Conservation (phyloP, 1,140 invertebrate species). For the Papilio glaucus region DNA sequence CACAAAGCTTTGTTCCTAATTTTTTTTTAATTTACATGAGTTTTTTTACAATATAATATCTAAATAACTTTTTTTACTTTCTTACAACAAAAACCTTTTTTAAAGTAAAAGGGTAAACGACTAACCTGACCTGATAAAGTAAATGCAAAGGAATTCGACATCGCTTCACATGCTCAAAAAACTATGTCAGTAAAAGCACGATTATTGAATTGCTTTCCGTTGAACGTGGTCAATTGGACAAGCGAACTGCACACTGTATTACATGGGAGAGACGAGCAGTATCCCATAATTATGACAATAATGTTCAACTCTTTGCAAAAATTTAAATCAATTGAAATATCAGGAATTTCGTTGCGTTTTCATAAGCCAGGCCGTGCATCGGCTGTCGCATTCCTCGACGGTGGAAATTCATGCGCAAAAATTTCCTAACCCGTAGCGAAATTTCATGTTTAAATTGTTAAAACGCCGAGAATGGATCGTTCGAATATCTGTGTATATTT, state of each 20-base stretch:
- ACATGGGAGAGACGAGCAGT: too few species aligned
- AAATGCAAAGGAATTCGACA: too few species aligned
- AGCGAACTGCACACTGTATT: too few species aligned
- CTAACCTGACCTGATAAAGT: too few species aligned
- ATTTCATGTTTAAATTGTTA: constrained; percentile 74
- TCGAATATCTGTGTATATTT: constrained; percentile 52
- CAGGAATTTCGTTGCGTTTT: constrained; percentile 3
- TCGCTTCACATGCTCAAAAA: too few species aligned
- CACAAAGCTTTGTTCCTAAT: constrained; percentile 1
- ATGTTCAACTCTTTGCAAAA: background rate
- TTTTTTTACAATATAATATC: too few species aligned
- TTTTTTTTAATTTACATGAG: background rate
- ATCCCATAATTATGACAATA: background rate
- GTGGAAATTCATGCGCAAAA: constrained; percentile 52
- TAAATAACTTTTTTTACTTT: too few species aligned
- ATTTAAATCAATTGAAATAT: constrained; percentile 4
- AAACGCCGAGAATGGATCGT: constrained; percentile 53
- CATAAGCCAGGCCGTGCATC: constrained; percentile 14
- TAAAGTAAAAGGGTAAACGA: too few species aligned
- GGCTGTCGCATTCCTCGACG: background rate
- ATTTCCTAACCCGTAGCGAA: constrained; percentile 52
- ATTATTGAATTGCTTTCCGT: too few species aligned
- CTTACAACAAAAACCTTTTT: too few species aligned
- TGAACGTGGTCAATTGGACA: too few species aligned
- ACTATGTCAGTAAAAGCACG: too few species aligned